phyloP scores from a whole-genome alignment of 2,888 invertebrate species.

The Agriopis leucophaearia region DNA sequence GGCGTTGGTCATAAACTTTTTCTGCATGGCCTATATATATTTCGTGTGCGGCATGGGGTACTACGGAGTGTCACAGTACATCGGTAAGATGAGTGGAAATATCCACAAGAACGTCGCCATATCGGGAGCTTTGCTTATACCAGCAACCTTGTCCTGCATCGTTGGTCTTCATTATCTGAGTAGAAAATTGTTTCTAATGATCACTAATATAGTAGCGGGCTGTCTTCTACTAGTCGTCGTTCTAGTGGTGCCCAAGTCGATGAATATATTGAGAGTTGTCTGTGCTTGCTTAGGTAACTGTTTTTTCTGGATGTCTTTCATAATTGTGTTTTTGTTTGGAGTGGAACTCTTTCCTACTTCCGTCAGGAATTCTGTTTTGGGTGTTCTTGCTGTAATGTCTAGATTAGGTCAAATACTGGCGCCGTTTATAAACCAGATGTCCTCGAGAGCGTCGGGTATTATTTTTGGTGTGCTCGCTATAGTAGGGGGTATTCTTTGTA shows the following conservation, averaged over 20 bases:
- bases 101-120: constrained; percentile 92
- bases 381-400: constrained; percentile 92
- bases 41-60: constrained; percentile 93
- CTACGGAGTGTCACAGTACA: constrained; percentile 93
- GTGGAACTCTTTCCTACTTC: constrained; percentile 95
- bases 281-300: constrained; percentile 90
- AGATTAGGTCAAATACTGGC: constrained; percentile 93
- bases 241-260: constrained; percentile 52
- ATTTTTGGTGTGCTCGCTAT: constrained; percentile 89
- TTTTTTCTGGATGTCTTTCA: constrained; percentile 92
- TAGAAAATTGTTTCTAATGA: constrained; percentile 87
- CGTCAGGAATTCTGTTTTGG: constrained; percentile 93
- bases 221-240: constrained; percentile 64
- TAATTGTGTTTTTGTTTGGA: constrained; percentile 93
- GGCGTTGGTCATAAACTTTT: constrained; percentile 87
- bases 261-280: constrained; percentile 79
- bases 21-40: constrained; percentile 90
- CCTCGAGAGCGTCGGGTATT: constrained; percentile 59
- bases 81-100: constrained; percentile 90
- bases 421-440: constrained; percentile 90
- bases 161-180: constrained; percentile 87
- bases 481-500: constrained; percentile 87
- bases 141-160: constrained; percentile 86
- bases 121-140: constrained; percentile 88
- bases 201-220: constrained; percentile 78